Conservation (phyloP, 1,140 invertebrate species). For the Colletes gigas region DNA sequence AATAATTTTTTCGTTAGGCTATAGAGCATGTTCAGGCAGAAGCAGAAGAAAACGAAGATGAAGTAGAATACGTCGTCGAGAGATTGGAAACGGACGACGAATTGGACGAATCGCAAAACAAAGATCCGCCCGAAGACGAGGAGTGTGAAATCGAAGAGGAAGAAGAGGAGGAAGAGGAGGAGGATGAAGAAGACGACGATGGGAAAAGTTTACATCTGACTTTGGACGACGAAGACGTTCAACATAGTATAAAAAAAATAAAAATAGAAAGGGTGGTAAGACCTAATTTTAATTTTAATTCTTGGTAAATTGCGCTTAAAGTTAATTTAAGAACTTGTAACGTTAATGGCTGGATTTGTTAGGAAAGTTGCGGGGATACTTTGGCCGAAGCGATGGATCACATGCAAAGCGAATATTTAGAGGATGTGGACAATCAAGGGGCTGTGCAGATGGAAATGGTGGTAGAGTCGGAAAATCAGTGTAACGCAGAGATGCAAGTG, state of each 20-base stretch:
- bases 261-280: conserved; percentile 58
- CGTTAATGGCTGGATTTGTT: neutral
- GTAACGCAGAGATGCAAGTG: conserved; percentile 43
- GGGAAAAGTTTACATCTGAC: conserved; percentile 52
- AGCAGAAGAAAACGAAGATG: conserved; percentile 61
- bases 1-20: conserved; percentile 17
- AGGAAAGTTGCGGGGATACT: conserved; percentile 64
- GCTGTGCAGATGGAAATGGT: conserved; percentile 72
- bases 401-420: conserved; percentile 71
- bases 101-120: conserved; percentile 37
- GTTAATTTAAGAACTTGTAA: neutral
- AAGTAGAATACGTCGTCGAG: conserved; percentile 71
- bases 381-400: conserved; percentile 74
- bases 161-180: conserved; percentile 67
- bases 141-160: conserved; percentile 62
- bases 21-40: conserved; percentile 19
- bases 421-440: conserved; percentile 58
- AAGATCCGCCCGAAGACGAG: conserved; percentile 65
- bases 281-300: neutral
- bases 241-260: conserved; percentile 56
- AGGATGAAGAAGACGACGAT: conserved; percentile 64
- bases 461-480: conserved; percentile 63
- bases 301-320: neutral
- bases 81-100: conserved; percentile 72
- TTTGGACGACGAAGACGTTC: conserved; percentile 60